phyloP scores from a whole-genome alignment of 1,140 invertebrate species.

The Drosophila sp. region DNA sequence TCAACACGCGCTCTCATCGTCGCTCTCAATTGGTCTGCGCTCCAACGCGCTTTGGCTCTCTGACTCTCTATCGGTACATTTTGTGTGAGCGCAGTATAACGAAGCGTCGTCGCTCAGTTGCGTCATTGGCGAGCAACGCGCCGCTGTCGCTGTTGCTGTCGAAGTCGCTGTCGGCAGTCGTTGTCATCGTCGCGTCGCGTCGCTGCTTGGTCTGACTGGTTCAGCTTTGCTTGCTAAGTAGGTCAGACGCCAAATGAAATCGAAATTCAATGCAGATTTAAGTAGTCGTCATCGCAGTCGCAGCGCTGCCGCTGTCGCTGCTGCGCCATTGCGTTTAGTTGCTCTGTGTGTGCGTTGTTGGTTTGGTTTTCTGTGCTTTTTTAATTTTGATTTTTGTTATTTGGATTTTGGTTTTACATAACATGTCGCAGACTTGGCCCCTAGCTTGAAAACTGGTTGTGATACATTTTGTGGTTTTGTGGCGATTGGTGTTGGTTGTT shows the following conservation, averaged over 20 bases:
- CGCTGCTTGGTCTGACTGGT: constrained; percentile 63
- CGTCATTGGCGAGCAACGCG: constrained; percentile 54
- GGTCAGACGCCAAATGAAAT: constrained; percentile 83
- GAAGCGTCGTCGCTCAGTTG: constrained; percentile 52
- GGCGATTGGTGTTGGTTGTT: constrained; percentile 24
- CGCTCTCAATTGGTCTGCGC: not conserved
- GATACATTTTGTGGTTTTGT: constrained; percentile 43
- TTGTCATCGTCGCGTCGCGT: constrained; percentile 8
- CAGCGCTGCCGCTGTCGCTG: constrained; percentile 31
- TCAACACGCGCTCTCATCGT: constrained; percentile 30
- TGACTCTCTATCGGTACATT: constrained; percentile 13
- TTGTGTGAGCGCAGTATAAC: constrained; percentile 3
- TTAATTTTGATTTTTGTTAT: not conserved
- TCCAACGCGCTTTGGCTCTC: constrained; percentile 6
- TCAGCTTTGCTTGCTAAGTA: constrained; percentile 84
- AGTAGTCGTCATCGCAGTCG: constrained; percentile 41
- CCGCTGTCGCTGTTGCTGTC: constrained; percentile 8
- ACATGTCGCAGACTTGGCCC: constrained; percentile 77
- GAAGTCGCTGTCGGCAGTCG: constrained; percentile 13
- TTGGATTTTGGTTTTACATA: constrained; percentile 68
- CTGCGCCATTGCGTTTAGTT: constrained; percentile 8
- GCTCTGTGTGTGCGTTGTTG: constrained; percentile 6
- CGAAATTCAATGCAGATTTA: constrained; percentile 82
- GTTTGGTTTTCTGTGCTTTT: constrained; percentile 4
- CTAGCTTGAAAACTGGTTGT: constrained; percentile 76